These are phyloP conservation scores for Synergus gifuensis DNA, from an alignment of 2,888 invertebrate genomes.

Conservation along the genomic window DNA sequence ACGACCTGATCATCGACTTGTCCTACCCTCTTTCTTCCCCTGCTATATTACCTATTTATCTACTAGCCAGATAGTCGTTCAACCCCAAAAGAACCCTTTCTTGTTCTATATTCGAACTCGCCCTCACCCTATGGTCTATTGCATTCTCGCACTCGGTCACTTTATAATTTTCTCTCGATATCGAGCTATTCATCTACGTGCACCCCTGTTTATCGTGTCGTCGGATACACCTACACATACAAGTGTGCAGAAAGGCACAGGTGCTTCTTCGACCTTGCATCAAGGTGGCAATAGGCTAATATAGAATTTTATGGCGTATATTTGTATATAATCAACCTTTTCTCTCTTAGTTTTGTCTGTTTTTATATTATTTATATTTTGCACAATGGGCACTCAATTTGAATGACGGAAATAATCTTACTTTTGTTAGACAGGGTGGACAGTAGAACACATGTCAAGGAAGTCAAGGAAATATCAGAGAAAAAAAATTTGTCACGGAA, in stretches of 20 bases:
- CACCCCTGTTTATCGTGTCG: conserved; percentile 46
- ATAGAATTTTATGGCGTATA: neutral
- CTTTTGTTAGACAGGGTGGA: no score
- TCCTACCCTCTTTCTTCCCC: conserved; percentile 29
- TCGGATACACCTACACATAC: conserved; percentile 32
- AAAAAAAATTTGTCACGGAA: no score
- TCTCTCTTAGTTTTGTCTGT: neutral
- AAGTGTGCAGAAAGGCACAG: conserved; percentile 41
- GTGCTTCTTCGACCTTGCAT: conserved; percentile 52
- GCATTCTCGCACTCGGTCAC: neutral
- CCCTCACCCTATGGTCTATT: conserved; percentile 2
- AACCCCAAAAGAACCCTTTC: conserved; percentile 7
- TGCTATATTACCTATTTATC: conserved; percentile 14
- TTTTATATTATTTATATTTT: no score
- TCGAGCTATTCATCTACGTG: conserved; percentile 36
- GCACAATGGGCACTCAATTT: no score
- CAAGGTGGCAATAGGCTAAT: neutral
- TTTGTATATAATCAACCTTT: neutral
- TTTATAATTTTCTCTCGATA: conserved; percentile 19
- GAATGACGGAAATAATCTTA: no score
- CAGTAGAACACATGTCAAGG: no score
- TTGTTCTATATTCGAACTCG: neutral
- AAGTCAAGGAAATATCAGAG: no score
- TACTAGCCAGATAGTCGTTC: conserved; percentile 2
- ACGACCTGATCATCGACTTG: conserved; percentile 43